Evolutionary conservation across 2,797 vertebrate genomes (phyloP), one percentile per base, ranked within the genome.

Genomic region (Apodemus agrarius): DNA sequence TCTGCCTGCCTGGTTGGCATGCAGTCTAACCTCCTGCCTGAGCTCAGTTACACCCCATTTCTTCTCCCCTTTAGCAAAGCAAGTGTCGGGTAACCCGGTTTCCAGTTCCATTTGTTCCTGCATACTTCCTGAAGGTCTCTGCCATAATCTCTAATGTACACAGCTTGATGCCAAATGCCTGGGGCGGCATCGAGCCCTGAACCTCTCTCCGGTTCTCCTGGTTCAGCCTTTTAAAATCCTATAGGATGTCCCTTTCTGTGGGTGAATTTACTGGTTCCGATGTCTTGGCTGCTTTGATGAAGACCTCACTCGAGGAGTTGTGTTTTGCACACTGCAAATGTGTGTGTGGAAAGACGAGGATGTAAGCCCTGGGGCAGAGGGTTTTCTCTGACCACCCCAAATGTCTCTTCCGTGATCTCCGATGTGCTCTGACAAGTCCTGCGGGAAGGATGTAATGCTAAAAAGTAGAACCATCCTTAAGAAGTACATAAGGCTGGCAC

Each of bases 61-160:
- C 61, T 61, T 49, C n/a, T 95, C 2, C 22, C 81, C 61, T 74
- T 90, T 89, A 90, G 86, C 52, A 76, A 96, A 86, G 10, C 3
- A 85, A 59, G 13, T 91, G 67, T 75, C 6, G 31, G 34, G 46
- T 26, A 43, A 46, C 19, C 34, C 4, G 43, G 17, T 75, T 97
- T 92, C 31, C 67, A 14, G 26, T 76, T 90, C 92, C 69, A 82
- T 87, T 92, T 79, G 49, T 92, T 89, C 65, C 31, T 78, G 4
- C 2, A 74, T 57, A 43, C 21, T 57, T 82, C 43, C 31, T 46
- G 37, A 46, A 92, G 72, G 19, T 93, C 88, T 96, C 67, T 65
- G 29, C 16, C 89, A 52, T 87, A 76, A 54, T 74, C 69, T 80
- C 57, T 31, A 46, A 21, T 65, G 85, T 72, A 31, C 24, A 49